These are phyloP conservation scores for Vulpes ferrilata DNA, from an alignment of 2,113 vertebrate genomes.

Conservation along the genomic window DNA sequence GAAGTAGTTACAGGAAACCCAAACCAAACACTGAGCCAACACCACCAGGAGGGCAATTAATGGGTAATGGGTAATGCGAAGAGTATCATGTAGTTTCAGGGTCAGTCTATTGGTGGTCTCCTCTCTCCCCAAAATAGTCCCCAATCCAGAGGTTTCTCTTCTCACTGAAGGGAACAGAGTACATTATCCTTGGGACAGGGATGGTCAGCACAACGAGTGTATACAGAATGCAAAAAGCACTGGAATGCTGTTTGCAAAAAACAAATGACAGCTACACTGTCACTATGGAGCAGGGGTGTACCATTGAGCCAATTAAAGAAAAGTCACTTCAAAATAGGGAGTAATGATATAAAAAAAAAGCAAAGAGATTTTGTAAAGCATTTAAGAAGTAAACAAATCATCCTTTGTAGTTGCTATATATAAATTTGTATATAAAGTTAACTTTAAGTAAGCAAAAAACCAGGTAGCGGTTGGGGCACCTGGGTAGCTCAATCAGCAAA, in stretches of 20 bases:
- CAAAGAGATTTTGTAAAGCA: background rate
- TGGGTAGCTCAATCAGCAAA: background rate
- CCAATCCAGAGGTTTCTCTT: background rate
- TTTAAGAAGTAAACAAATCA: background rate
- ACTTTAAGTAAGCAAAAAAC: background rate
- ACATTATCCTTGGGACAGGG: background rate
- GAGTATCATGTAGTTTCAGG: background rate
- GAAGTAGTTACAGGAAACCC: background rate
- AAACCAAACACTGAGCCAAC: background rate
- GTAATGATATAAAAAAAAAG: background rate
- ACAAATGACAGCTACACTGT: background rate
- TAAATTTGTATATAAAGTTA: background rate
- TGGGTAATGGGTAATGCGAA: background rate
- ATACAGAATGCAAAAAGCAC: background rate
- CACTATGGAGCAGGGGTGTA: background rate
- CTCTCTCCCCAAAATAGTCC: background rate
- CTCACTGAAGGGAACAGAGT: background rate
- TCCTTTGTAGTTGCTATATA: background rate
- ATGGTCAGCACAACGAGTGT: background rate
- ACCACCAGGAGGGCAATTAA: background rate
- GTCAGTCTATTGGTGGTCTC: background rate
- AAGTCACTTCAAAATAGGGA: background rate
- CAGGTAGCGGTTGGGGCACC: background rate
- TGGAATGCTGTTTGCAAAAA: background rate
- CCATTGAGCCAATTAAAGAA: background rate